phyloP scores from a whole-genome alignment of 2,797 vertebrate species.

The Petrocephalus sullivani region DNA sequence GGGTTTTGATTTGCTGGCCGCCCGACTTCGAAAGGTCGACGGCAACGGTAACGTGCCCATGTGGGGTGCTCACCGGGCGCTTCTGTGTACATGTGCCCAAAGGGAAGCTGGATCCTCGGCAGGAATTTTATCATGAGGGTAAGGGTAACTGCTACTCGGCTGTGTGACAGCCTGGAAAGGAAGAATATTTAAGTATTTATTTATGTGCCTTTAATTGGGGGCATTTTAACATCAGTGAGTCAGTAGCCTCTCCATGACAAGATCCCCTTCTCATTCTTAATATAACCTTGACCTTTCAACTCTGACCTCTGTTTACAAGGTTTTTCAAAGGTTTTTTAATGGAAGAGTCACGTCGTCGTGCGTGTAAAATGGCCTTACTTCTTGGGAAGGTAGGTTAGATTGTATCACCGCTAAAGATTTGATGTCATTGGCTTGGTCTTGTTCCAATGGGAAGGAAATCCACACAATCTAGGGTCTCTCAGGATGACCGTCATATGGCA shows the following conservation, averaged over 20 bases:
- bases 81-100: not conserved
- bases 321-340: not conserved
- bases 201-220: not conserved
- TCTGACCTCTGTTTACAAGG: constrained; percentile 11
- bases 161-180: not conserved
- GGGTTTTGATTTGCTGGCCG: not conserved
- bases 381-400: not conserved
- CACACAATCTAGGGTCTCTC: not conserved
- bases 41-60: not conserved
- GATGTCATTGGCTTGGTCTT: not conserved
- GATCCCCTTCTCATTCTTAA: not conserved
- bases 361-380: not conserved
- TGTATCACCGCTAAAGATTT: not conserved
- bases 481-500: not conserved
- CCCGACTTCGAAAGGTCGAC: not conserved
- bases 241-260: not conserved
- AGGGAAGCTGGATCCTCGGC: not conserved
- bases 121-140: not conserved
- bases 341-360: not conserved
- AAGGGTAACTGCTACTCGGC: not conserved
- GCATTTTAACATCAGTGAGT: not conserved
- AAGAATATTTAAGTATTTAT: not conserved
- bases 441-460: not conserved
- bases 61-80: not conserved
- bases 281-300: constrained; percentile 6